Conservation (phyloP, 2,113 vertebrate species). For the Gallinago media region DNA sequence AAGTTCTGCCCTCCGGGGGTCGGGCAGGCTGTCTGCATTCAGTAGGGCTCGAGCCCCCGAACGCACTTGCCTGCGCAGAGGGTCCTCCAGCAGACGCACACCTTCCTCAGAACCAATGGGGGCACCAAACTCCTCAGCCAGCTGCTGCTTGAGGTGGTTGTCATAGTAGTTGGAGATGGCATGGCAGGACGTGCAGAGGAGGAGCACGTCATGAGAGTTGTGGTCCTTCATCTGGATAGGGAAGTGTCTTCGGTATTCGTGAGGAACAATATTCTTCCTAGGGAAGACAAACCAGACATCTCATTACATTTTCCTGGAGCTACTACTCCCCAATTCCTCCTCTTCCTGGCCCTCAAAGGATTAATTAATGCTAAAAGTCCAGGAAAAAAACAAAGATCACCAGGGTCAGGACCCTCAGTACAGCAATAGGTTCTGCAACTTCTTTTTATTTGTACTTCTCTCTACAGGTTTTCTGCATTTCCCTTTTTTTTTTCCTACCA, state of each 20-base stretch:
- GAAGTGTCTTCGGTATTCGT: constrained; percentile 95
- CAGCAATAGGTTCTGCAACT: neutral
- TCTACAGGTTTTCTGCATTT: neutral
- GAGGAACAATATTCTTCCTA: constrained; percentile 97
- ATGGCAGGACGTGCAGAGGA: constrained; percentile 95
- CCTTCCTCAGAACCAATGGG: constrained; percentile 94
- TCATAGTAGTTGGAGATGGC: constrained; percentile 93
- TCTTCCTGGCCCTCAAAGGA: neutral
- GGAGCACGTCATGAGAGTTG: constrained; percentile 95
- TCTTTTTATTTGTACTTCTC: neutral
- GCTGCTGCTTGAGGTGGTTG: constrained; percentile 89
- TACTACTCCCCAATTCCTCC: neutral
- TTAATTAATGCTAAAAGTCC: neutral
- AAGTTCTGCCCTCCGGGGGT: constrained; percentile 84
- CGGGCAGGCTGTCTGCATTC: constrained; percentile 84
- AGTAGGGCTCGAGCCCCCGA: constrained; percentile 92
- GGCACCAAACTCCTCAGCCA: constrained; percentile 88
- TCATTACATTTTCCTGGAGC: neutral
- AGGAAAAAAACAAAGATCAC: neutral
- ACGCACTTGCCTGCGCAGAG: constrained; percentile 87
- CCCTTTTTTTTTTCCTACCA: neutral
- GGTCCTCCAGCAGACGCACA: constrained; percentile 87
- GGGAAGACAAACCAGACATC: neutral
- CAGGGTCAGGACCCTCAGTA: neutral
- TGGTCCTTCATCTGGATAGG: constrained; percentile 98